These are phyloP conservation scores for Asteroscopus sphinx DNA, from an alignment of 2,888 invertebrate genomes.

Conservation along the genomic window DNA sequence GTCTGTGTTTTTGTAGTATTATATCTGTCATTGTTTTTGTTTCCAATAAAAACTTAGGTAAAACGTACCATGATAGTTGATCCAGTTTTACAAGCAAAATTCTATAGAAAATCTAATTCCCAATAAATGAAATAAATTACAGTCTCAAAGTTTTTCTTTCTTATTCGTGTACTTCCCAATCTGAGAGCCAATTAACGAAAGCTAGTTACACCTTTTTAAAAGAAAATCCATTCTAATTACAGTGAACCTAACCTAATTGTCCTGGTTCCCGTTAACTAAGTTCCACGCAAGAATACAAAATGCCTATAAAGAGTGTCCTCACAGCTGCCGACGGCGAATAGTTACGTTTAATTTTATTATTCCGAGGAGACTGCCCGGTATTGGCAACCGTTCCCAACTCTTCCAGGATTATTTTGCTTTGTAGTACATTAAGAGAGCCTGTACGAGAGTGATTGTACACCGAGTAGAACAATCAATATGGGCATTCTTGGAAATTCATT, in stretches of 20 bases:
- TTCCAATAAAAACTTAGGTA: too few species aligned
- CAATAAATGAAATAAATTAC: too few species aligned
- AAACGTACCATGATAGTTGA: too few species aligned
- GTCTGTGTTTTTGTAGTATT: too few species aligned
- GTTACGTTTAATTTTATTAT: constrained; percentile 60
- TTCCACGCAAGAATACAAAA: constrained; percentile 52
- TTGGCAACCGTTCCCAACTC: constrained; percentile 44
- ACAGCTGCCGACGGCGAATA: constrained; percentile 41
- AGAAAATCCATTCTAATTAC: constrained; percentile 37
- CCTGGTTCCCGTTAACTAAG: constrained; percentile 37
- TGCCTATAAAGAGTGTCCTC: constrained; percentile 45
- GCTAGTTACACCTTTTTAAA: constrained; percentile 16
- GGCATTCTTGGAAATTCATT: too few species aligned
- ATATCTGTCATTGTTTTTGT: too few species aligned
- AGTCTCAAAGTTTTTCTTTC: too few species aligned
- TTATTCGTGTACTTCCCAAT: background rate
- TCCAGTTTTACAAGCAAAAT: too few species aligned
- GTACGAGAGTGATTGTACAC: constrained; percentile 27
- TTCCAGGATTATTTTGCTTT: constrained; percentile 44
- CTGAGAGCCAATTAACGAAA: constrained; percentile 14
- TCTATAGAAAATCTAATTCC: too few species aligned
- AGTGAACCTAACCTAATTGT: constrained; percentile 40
- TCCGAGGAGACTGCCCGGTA: constrained; percentile 41
- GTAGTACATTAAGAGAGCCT: constrained; percentile 44
- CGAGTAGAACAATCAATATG: constrained; percentile 19